Conservation (phyloP, 1,140 invertebrate genomes). For the Drosophila murphyi region DNA sequence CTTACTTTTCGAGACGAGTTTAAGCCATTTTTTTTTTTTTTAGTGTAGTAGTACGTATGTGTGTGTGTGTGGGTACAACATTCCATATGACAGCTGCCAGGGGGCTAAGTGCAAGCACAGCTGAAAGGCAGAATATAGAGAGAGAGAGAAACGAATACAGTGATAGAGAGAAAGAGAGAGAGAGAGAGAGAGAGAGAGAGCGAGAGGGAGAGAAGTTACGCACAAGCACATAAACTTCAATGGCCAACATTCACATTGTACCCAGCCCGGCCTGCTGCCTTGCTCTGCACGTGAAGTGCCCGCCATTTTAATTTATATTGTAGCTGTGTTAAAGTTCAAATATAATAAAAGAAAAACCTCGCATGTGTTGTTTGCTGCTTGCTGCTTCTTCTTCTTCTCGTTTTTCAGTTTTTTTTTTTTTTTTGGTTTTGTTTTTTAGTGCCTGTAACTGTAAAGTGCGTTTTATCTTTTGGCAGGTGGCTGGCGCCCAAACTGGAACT, state of each 20-base stretch:
- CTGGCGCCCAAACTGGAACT: constrained; percentile 11
- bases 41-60: background rate
- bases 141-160: background rate
- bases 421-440: constrained; percentile 5
- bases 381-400: background rate
- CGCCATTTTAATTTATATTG: constrained; percentile 82
- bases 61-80: constrained; percentile 35
- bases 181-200: background rate
- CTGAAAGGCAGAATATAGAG: constrained; percentile 8
- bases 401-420: constrained; percentile 24
- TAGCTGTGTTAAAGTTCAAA: constrained; percentile 77
- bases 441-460: constrained; percentile 58
- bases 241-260: constrained; percentile 30
- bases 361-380: constrained; percentile 41
- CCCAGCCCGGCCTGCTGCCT: background rate
- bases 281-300: constrained; percentile 38
- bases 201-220: background rate
- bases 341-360: constrained; percentile 71
- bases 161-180: background rate
- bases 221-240: constrained; percentile 63
- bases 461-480: constrained; percentile 76
- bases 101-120: constrained; percentile 48
- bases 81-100: constrained; percentile 61
- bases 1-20: too few relatives aligned
- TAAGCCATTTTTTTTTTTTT: background rate